These are phyloP conservation scores for Phylloscopus trochilus DNA, from an alignment of 2,113 vertebrate species.

Conservation along the genomic window DNA sequence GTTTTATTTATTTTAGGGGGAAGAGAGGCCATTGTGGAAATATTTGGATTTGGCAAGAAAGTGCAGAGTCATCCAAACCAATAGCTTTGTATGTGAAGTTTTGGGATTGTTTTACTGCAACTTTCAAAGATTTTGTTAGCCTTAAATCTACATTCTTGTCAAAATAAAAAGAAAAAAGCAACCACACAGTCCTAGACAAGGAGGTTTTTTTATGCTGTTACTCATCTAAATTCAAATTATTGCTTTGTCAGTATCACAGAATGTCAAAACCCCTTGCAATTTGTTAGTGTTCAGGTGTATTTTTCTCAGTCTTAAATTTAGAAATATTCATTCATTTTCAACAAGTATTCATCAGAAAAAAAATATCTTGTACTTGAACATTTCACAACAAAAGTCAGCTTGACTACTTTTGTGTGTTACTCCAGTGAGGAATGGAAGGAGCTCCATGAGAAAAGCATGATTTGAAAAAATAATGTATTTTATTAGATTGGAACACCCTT, in stretches of 20 bases:
- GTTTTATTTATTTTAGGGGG: neutral
- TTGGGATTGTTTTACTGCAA: neutral
- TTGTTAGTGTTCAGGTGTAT: neutral
- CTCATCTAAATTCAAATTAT: neutral
- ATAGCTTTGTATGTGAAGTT: neutral
- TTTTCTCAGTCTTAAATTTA: neutral
- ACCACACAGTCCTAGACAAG: neutral
- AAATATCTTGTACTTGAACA: neutral
- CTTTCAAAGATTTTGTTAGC: neutral
- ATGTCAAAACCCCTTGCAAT: neutral
- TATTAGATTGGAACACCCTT: neutral
- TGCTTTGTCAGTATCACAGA: neutral
- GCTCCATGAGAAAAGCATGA: fast-evolving
- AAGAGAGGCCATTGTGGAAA: neutral
- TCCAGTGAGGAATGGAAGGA: neutral
- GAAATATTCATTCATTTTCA: neutral
- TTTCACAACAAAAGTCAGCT: neutral
- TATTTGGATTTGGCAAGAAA: neutral
- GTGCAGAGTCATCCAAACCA: neutral
- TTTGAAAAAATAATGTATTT: neutral
- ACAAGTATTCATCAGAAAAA: neutral
- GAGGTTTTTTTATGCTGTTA: neutral
- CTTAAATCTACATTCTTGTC: neutral
- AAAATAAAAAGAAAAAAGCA: neutral
- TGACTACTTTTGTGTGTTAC: neutral